Base-by-base conservation (phyloP, 2,797 vertebrate species). In the Lacerta bilineata region DNA sequence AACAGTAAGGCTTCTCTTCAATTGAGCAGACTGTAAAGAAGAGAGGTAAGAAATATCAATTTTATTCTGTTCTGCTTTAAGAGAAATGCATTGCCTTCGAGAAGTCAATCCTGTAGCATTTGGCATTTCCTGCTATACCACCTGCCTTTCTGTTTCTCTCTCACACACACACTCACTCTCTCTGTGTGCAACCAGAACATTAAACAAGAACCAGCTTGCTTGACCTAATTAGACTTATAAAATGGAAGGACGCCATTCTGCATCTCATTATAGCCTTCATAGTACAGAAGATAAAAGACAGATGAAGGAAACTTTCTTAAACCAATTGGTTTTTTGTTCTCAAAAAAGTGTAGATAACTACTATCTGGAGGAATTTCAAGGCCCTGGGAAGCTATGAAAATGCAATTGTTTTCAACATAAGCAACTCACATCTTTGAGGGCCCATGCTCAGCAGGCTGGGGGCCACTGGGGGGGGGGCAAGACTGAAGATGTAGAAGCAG, bases 191-290 rank as follows among this genome's bases (percentile, higher is more conserved):
- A 59, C 46, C 86, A 91, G 55, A 92, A 36, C 83, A 5, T 20
- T 66, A 74, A 90, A 93, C 92, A 93, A 83, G 90, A 68, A 41
- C 68, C 78, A 80, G 91, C 91, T 83, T 92, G 94, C 77, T 85
- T 83, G 79, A 84, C 88, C 46, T 75, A 83, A 89, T 59, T 90
- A 76, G 80, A 27, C 78, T 82, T 61, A 85, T 43, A 92, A 92
- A 94, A 90, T 33, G 75, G 75, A 29, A 91, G 83, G 83, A 74
- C 33, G 11, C 86, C 87, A 86, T 87, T 87, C 15, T 11, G 1
- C 55, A 33, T 81, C 88, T 82, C 79, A 41, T 84, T 91, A 82
- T 90, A 88, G 61, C 61, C 71, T 79, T 83, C 80, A 0, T 1
- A 55, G 66, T 79, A 69, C 1, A 55, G 79, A 86, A 91, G 88